Evolutionary conservation across 2,113 vertebrate genomes (phyloP).

Genomic region (Mola mola): DNA sequence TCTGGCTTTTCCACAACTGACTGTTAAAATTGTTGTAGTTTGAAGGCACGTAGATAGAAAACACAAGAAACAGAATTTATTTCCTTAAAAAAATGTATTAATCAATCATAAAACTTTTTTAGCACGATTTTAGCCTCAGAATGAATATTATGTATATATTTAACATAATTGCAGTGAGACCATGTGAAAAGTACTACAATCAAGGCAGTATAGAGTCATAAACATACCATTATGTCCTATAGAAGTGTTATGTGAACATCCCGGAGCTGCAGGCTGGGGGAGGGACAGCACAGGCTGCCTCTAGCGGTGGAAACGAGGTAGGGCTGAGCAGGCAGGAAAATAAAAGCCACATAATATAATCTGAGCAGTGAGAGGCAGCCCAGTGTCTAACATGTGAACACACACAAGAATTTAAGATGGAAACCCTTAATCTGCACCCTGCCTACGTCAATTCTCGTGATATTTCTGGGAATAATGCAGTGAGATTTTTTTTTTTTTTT

Average conservation of each 20-base stretch:
- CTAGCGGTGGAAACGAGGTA: constrained; percentile 64
- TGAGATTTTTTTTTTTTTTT: constrained; percentile 23
- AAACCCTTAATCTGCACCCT: constrained; percentile 65
- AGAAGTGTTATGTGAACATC: constrained; percentile 23
- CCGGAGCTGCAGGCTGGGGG: constrained; percentile 29
- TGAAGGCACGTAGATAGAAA: no score
- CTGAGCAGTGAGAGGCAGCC: constrained; percentile 56
- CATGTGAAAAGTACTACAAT: constrained; percentile 32
- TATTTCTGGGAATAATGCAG: constrained; percentile 63
- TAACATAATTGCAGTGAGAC: constrained; percentile 38
- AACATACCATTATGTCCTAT: constrained; percentile 52
- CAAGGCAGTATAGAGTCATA: constrained; percentile 6
- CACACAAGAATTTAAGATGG: constrained; percentile 71
- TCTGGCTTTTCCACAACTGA: no score
- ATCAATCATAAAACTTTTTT: background rate
- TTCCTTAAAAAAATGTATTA: no score
- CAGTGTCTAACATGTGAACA: constrained; percentile 49
- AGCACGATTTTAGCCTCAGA: constrained; percentile 5
- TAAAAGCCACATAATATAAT: constrained; percentile 73
- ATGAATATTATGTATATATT: constrained; percentile 15
- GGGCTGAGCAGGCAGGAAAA: constrained; percentile 63
- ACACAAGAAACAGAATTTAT: no score
- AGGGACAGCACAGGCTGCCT: constrained; percentile 26
- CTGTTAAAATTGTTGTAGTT: no score
- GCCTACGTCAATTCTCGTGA: constrained; percentile 71